These are phyloP conservation scores for Papilio dardanus DNA, from an alignment of 1,140 invertebrate species.

Conservation along the genomic window DNA sequence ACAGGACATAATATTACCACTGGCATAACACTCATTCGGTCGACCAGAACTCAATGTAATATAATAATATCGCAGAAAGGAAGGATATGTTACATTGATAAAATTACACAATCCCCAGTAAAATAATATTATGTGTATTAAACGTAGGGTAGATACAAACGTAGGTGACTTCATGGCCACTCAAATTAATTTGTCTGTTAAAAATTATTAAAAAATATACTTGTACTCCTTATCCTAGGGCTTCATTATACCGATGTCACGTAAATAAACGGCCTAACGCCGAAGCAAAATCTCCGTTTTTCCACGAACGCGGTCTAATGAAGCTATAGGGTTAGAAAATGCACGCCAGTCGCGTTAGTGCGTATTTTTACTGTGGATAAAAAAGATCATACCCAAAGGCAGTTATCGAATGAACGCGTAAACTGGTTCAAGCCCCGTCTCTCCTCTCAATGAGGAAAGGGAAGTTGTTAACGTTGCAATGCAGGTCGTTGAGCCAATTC, in stretches of 20 bases:
- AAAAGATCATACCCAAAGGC: neutral
- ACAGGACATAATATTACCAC: neutral
- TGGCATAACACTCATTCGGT: neutral
- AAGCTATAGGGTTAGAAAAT: too few species aligned
- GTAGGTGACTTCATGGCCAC: neutral
- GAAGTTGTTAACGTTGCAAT: constrained; percentile 9
- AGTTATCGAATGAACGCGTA: neutral
- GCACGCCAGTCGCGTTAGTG: neutral
- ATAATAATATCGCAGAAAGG: neutral
- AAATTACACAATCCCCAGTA: neutral
- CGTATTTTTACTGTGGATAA: neutral
- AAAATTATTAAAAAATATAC: too few species aligned
- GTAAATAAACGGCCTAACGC: too few species aligned
- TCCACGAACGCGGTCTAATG: too few species aligned
- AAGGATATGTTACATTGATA: neutral
- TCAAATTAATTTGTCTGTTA: neutral
- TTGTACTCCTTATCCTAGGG: too few species aligned
- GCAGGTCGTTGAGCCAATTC: neutral
- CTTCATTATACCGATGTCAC: too few species aligned
- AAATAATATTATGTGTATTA: neutral
- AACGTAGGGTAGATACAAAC: too few species aligned
- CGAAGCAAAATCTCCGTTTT: too few species aligned
- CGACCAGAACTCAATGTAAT: constrained; percentile 3
- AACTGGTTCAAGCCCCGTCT: constrained; percentile 5
- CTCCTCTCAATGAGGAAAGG: constrained; percentile 7